These are phyloP conservation scores for Oncorhynchus tshawytscha DNA, from an alignment of 2,113 vertebrate genomes.

Conservation along the genomic window DNA sequence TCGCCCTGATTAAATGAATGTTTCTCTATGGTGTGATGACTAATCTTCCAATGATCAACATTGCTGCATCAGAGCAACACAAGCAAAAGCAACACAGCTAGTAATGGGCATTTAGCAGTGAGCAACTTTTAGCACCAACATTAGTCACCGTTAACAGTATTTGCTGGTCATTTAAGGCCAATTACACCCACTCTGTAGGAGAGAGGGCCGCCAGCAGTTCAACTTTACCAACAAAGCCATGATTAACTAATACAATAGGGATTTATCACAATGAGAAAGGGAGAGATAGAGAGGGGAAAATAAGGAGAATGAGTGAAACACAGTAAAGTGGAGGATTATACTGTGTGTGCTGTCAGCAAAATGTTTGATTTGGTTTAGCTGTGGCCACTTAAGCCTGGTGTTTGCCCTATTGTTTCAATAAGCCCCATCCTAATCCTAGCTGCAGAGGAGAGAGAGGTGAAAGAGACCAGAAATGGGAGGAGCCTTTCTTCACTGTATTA, in stretches of 20 bases:
- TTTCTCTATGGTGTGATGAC: background rate
- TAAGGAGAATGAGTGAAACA: background rate
- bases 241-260: conserved; percentile 6
- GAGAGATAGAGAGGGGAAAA: background rate
- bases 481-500: too few species aligned
- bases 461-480: background rate
- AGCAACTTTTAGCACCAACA: conserved; percentile 21
- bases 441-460: conserved; percentile 22
- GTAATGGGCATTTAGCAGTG: background rate
- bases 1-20: background rate
- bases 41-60: background rate
- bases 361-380: conserved; percentile 54
- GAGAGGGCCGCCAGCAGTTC: conserved; percentile 22
- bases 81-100: background rate
- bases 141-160: background rate
- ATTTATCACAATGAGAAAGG: background rate
- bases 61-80: background rate
- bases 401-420: conserved; percentile 56
- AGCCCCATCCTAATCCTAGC: conserved; percentile 46
- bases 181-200: conserved; percentile 39
- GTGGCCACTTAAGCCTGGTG: conserved; percentile 49
- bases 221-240: conserved; percentile 33
- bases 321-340: background rate
- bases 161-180: conserved; percentile 34
- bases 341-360: conserved; percentile 8